Evolutionary conservation across 2,797 vertebrate genomes (phyloP), one percentile per base, ranked within the genome.

Genomic region (Loriculus beryllinus): DNA sequence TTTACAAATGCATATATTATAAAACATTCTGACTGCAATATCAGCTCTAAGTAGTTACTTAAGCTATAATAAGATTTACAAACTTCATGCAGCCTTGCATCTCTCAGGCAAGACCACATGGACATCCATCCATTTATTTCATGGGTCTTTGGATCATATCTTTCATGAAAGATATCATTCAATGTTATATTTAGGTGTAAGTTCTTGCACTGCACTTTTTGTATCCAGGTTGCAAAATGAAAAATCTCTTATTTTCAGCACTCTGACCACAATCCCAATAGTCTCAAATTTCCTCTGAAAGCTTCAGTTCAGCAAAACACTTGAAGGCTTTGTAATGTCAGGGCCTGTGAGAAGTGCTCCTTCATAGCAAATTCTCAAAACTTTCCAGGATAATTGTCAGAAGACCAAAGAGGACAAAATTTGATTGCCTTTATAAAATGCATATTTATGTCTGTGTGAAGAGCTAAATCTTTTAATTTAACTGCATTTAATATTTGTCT

Each of bases 401-500:
- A 78, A 84, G 26, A 80, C 18, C 47, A 59, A 67, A 84, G 16
- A 88, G 26, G 37, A 82, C 16, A 70, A 89, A 86, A 81, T 68
- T 33, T 40, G 3, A 69, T 72, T 37, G 4, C 18, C 26, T 85
- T 78, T 88, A 52, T 48, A 95, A 82, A 97, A 95, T 90, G 40
- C 43, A 77, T 87, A 78, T 70, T 94, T 96, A 85, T 59, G 28
- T 80, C 78, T 67, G 6, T 83, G 59, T 42, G 76, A 87, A 90
- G 20, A 88, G 40, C 37, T 42, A 78, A 51, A 31, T 72, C 57
- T 93, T 96, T 96, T 87, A 88, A 94, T 86, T 86, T 92, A 95
- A 87, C 75, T 93, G 81, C 82, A 76, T 95, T 75, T 92, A 92
- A 86, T 96, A 69, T 68, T 89, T 76, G 57, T 60, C 93, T 85